Percentiles rank a stretch among this genome's conserved stretches.
These are phyloP conservation scores for Lateolabrax maculatus DNA, from an alignment of 2,797 vertebrate species.

Conservation along the genomic window DNA sequence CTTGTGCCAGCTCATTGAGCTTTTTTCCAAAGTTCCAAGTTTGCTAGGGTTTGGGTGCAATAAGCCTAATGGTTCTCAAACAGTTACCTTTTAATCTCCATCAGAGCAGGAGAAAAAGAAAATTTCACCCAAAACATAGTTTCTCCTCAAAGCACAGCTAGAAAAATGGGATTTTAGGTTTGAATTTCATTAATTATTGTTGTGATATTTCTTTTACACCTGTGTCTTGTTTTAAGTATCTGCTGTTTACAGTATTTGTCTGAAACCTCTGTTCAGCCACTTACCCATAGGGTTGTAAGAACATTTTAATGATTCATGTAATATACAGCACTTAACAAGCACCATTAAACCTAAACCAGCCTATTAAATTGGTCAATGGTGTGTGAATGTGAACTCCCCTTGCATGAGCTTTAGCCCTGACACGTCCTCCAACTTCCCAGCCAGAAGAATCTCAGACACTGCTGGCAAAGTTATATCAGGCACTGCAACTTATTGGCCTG, in stretches of 20 bases:
- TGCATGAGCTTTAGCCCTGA: constrained; percentile 53
- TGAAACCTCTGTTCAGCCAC: constrained; percentile 1
- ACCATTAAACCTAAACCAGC: constrained; percentile 26
- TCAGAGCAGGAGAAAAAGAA: not conserved
- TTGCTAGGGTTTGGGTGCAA: not conserved
- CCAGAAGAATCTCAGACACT: constrained; percentile 83
- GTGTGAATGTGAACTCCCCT: constrained; percentile 23
- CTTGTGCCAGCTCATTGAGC: not conserved
- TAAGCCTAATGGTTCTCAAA: not conserved
- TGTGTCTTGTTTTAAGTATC: constrained; percentile 3
- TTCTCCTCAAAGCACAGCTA: not conserved
- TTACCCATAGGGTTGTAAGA: constrained; percentile 16
- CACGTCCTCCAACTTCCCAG: constrained; percentile 64
- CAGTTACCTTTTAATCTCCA: not conserved
- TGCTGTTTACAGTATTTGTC: constrained; percentile 13
- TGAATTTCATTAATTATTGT: not conserved
- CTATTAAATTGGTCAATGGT: constrained; percentile 23
- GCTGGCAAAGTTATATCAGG: constrained; percentile 85
- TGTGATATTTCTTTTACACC: not conserved
- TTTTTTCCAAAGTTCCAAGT: not conserved
- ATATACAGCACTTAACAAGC: constrained; percentile 21
- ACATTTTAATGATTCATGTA: constrained; percentile 28
- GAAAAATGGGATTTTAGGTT: not conserved
- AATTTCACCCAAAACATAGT: not conserved
- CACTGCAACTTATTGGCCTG: constrained; percentile 71